phyloP scores from a whole-genome alignment of 1,140 invertebrate species.

The Orchesella cincta region DNA sequence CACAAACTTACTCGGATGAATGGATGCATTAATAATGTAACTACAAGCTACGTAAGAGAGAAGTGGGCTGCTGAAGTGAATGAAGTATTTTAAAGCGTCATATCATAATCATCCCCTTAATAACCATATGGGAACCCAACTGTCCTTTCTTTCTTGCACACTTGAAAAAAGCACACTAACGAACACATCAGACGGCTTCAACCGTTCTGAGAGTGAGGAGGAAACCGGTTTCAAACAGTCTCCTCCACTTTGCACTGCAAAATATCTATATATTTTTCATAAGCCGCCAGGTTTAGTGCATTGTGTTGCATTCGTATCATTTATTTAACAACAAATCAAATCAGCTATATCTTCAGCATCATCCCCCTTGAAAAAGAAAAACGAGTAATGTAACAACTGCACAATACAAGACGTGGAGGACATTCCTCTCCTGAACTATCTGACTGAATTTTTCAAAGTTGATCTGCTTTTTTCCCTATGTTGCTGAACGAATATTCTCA shows the following conservation, averaged over 20 bases:
- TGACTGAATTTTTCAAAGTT: background rate
- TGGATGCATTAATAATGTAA: conserved; percentile 1
- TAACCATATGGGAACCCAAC: background rate
- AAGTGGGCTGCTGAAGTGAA: background rate
- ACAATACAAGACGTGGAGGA: background rate
- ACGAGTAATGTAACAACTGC: no score
- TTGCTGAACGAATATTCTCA: background rate
- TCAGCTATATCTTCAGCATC: no score
- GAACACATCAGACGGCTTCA: no score
- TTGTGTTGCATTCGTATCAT: no score
- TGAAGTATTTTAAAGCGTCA: background rate
- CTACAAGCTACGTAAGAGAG: background rate
- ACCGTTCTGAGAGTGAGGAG: background rate
- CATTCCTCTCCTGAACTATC: background rate
- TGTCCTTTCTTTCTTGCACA: background rate
- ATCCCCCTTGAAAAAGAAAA: no score
- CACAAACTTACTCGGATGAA: conserved; percentile 2
- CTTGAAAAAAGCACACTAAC: background rate
- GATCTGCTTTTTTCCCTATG: background rate
- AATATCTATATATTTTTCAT: no score
- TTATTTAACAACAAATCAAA: no score
- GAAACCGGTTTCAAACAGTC: conserved; percentile 28
- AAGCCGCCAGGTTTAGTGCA: no score
- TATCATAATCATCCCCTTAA: background rate
- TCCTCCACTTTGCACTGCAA: no score